phyloP scores from a whole-genome alignment of 2,797 vertebrate species.

The Sebastes vulpes region DNA sequence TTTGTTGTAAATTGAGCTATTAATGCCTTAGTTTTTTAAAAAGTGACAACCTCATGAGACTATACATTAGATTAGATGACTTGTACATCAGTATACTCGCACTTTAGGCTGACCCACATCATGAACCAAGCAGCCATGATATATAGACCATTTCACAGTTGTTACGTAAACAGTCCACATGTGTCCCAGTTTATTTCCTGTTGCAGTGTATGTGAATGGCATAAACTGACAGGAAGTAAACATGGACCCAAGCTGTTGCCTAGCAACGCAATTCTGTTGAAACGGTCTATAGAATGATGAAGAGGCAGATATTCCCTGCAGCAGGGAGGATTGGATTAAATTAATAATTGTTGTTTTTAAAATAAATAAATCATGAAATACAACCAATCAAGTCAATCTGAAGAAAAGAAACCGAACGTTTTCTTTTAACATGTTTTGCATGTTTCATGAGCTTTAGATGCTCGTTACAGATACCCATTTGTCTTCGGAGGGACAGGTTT shows the following conservation, averaged over 20 bases:
- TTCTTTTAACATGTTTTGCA: conserved; percentile 33
- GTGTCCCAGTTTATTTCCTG: too few relatives aligned
- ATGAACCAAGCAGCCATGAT: neutral
- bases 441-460: conserved; percentile 41
- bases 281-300: neutral
- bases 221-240: too few relatives aligned
- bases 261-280: too few relatives aligned
- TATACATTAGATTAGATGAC: conserved; percentile 16
- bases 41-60: neutral
- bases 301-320: conserved; percentile 37
- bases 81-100: conserved; percentile 7
- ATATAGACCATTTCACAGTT: neutral
- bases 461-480: neutral
- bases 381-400: conserved; percentile 25
- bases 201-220: too few relatives aligned
- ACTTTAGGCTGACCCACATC: conserved; percentile 39
- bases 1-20: neutral
- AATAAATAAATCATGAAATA: conserved; percentile 8
- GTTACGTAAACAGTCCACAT: too few relatives aligned
- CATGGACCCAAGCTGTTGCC: too few relatives aligned
- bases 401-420: conserved; percentile 1
- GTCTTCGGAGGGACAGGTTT: neutral
- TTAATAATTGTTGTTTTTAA: neutral
- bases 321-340: conserved; percentile 31
- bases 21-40: neutral